A percentile compares a stretch with the other conserved stretches of the same genome.
phyloP scores from a whole-genome alignment of 1,140 invertebrate genomes.

The Drosophila kanapiae region DNA sequence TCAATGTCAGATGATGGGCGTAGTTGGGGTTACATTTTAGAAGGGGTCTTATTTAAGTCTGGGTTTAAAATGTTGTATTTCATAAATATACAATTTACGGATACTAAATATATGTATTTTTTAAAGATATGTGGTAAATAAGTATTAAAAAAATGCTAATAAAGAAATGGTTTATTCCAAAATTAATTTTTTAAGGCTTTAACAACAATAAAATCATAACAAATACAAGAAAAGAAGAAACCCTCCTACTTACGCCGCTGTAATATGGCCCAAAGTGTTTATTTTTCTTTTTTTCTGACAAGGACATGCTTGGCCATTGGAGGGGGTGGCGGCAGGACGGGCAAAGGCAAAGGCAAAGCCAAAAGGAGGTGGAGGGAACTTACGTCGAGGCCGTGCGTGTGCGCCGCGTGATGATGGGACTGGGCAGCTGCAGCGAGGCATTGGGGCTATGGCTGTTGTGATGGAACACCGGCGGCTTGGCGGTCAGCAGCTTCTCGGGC shows the following conservation, averaged over 20 bases:
- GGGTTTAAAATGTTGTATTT: no score
- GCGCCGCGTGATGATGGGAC: constrained; percentile 91
- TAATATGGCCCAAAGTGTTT: neutral
- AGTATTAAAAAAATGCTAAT: neutral
- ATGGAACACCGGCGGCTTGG: constrained; percentile 74
- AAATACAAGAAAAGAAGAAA: neutral
- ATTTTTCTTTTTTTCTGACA: constrained; percentile 10
- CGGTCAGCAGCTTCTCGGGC: constrained; percentile 75
- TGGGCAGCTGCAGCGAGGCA: constrained; percentile 88
- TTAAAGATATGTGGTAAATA: neutral
- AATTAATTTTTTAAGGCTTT: neutral
- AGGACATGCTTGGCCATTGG: neutral
- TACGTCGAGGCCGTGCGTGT: constrained; percentile 92
- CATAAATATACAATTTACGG: neutral
- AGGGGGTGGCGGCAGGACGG: neutral
- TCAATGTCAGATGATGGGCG: constrained; percentile 57
- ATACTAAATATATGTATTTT: neutral
- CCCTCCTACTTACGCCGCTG: neutral
- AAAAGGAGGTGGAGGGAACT: constrained; percentile 69
- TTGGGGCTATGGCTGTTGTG: constrained; percentile 80
- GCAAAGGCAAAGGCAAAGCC: neutral
- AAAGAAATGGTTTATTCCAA: neutral
- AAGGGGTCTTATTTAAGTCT: neutral
- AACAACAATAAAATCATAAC: neutral
- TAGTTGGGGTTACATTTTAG: neutral